A percentile compares a stretch with the other conserved stretches of the same genome.
Conservation (phyloP, 2,888 invertebrate species). For the Lepidochrysops patricia region DNA sequence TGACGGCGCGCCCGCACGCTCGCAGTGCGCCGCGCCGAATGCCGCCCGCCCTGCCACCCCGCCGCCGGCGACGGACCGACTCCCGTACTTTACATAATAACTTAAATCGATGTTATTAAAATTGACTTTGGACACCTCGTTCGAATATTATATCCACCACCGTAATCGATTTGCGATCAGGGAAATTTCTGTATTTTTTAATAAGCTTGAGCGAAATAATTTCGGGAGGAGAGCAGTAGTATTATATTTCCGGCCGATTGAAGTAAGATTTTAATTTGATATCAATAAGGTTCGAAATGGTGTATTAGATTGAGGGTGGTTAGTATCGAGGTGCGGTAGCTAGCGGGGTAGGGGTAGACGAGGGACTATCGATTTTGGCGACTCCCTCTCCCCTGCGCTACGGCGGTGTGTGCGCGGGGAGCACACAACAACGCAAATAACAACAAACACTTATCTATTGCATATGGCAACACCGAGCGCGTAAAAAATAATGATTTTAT, state of each 20-base stretch:
- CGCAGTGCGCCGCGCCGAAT: constrained; percentile 68
- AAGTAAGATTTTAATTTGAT: constrained; percentile 53
- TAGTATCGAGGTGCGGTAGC: constrained; percentile 57
- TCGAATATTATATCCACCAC: neutral
- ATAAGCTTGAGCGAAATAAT: neutral
- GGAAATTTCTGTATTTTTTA: neutral
- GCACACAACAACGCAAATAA: constrained; percentile 45
- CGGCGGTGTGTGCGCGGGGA: constrained; percentile 65
- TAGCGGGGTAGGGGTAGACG: constrained; percentile 58
- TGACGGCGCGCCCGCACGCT: constrained; percentile 69
- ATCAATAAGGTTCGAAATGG: constrained; percentile 61
- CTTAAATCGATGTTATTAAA: constrained; percentile 36
- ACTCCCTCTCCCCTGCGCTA: constrained; percentile 63
- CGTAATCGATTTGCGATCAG: neutral
- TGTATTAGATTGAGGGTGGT: constrained; percentile 63
- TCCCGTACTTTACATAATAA: constrained; percentile 42
- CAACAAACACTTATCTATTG: constrained; percentile 49
- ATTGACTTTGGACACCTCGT: constrained; percentile 12
- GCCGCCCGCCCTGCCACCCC: constrained; percentile 62
- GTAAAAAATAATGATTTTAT: constrained; percentile 10
- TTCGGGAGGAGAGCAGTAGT: neutral
- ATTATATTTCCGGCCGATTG: constrained; percentile 25
- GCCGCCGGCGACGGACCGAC: constrained; percentile 32
- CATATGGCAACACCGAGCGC: constrained; percentile 5
- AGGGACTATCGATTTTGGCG: constrained; percentile 71